These are phyloP conservation scores for Todiramphus saurophagus DNA, from an alignment of 2,113 vertebrate species.

Conservation along the genomic window DNA sequence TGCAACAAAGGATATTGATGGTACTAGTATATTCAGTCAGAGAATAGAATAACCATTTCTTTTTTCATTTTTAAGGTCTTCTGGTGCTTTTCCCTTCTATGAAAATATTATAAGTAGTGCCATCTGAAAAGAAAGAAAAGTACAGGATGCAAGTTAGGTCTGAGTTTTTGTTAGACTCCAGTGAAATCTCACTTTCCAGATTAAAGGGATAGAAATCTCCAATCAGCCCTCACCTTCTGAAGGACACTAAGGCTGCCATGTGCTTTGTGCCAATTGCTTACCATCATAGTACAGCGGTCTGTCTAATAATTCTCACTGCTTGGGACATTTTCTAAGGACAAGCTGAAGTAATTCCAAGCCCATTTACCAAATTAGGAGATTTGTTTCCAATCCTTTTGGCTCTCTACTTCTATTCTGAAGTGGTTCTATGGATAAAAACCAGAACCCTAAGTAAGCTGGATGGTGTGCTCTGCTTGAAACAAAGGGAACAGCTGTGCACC, in stretches of 20 bases:
- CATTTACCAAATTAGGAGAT: background rate
- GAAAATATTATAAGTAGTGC: background rate
- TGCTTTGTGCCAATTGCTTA: background rate
- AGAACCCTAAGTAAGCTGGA: background rate
- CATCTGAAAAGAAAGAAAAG: background rate
- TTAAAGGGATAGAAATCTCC: background rate
- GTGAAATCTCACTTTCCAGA: background rate
- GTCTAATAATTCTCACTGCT: background rate
- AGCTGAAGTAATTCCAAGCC: background rate
- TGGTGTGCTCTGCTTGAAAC: background rate
- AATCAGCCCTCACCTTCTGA: background rate
- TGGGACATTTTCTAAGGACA: background rate
- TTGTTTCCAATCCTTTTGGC: background rate
- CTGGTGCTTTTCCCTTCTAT: background rate
- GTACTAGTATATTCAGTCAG: background rate
- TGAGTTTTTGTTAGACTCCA: background rate
- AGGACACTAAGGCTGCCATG: fast-evolving
- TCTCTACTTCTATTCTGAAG: background rate
- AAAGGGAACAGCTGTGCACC: background rate
- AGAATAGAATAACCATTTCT: fast-evolving
- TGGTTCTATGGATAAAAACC: background rate
- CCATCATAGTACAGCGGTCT: background rate
- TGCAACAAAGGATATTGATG: background rate
- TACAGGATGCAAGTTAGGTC: fast-evolving
- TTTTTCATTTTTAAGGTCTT: background rate